Conservation (phyloP, 30 jellyfish, hydroid and myxozoan genomes). For the Chironex yamaguchii region DNA sequence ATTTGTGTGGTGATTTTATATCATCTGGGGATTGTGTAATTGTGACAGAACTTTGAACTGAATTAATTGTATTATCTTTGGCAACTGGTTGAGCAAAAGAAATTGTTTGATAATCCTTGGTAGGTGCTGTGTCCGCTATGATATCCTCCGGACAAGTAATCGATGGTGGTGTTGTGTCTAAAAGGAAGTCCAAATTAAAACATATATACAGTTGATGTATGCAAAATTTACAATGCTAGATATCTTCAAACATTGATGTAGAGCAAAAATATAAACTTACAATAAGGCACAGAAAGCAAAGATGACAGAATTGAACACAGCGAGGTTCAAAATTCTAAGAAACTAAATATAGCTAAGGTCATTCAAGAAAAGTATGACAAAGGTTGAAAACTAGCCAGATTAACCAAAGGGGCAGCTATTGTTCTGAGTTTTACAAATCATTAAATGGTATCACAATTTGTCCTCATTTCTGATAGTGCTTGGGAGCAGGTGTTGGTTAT, state of each 20-base stretch:
- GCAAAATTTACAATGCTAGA: not conserved
- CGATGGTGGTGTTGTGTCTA: conserved; percentile 96
- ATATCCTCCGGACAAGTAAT: conserved; percentile 88
- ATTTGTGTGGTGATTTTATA: conserved; percentile 87
- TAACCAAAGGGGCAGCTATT: no score
- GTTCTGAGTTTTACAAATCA: no score
- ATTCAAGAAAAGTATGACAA: no score
- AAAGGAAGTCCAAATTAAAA: not conserved
- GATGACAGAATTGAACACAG: no score
- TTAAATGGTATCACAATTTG: no score
- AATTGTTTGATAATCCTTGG: conserved; percentile 75
- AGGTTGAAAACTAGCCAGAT: no score
- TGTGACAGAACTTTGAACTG: conserved; percentile 62
- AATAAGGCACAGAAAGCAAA: no score
- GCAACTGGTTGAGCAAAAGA: conserved; percentile 71
- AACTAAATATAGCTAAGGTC: no score
- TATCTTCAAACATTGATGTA: not conserved
- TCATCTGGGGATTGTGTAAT: conserved; percentile 78
- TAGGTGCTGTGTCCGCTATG: conserved; percentile 75
- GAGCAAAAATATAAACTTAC: not conserved
- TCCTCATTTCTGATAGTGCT: no score
- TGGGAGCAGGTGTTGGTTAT: no score
- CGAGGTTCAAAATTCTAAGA: no score
- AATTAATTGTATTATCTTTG: conserved; percentile 84
- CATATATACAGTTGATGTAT: not conserved